A percentile compares a stretch with the other conserved stretches of the same genome.
These are phyloP conservation scores for Aix galericulata DNA, from an alignment of 2,113 vertebrate genomes.

Conservation along the genomic window DNA sequence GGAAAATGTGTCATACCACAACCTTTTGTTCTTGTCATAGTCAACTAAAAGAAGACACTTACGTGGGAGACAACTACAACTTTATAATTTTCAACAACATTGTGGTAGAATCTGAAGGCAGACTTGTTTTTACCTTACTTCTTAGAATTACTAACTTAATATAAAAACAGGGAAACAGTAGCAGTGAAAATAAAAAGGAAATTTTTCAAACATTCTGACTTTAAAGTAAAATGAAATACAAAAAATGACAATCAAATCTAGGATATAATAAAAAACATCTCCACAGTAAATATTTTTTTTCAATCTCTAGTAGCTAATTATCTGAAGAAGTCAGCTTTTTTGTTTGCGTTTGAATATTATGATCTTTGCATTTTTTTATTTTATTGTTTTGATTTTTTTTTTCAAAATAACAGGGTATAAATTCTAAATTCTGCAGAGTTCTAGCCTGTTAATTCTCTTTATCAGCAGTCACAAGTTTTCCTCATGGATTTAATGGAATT, in stretches of 20 bases:
- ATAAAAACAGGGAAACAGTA: background rate
- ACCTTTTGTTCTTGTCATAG: slow-evolving; percentile 4
- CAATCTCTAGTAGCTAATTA: background rate
- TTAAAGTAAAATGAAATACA: background rate
- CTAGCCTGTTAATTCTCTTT: background rate
- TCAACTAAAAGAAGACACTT: background rate
- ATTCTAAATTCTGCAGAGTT: background rate
- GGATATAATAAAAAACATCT: background rate
- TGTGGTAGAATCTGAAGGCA: background rate
- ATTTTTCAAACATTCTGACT: background rate
- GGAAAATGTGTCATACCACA: background rate
- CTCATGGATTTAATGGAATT: background rate
- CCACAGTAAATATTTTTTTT: background rate
- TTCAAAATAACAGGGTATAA: background rate
- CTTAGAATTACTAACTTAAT: background rate
- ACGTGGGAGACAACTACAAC: background rate
- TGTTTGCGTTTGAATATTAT: background rate
- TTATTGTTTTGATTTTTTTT: background rate
- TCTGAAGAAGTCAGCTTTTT: background rate
- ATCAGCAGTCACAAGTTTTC: background rate
- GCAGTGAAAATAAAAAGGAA: background rate
- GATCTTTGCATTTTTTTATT: background rate
- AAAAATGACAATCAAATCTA: background rate
- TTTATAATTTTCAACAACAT: background rate
- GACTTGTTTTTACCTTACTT: background rate